Evolutionary conservation across 2,888 invertebrate genomes (phyloP), one percentile per base, ranked within the genome.

Genomic region (Parapristionchus giblindavisi): DNA sequence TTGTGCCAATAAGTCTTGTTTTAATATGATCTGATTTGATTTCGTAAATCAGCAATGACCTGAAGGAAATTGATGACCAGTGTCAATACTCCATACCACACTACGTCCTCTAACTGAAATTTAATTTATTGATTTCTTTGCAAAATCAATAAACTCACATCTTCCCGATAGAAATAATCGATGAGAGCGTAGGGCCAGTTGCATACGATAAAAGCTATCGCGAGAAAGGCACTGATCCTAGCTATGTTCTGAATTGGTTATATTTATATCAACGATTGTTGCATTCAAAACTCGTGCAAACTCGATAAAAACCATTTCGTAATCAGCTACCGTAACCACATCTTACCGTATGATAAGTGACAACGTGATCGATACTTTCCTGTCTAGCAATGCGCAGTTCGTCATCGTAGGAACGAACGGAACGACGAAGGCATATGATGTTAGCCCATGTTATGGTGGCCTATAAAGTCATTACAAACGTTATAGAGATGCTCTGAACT

Each of bases 181-280:
- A 80, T 76, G n/a, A 81, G 32, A 1, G 80, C 79, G 54, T 81
- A 81, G 11, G 81, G 81, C 79, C 81, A 81, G 34, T 81, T 81
- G 75, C 79, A 81, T 14, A 79, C 24, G 40, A 80, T 76, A 73
- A 75, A 81, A 3, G 81, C 76, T 21, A 79, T 40, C 4, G 81
- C 77, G 21, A 81, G 77, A 43, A 81, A 77, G 43, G 72, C 76
- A 36, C 78, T 77, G 61, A 81, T 81, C 36, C 77, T 79, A 24
- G 81, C 79, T 17, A 76, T 81, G 8, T 80, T 80, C 80, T 80
- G 73, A 29, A 78, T 54, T 24, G n/a, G n/a, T n/a, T 14, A 11
- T 1, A 56, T 21, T 48, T 14, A 27, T 24, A 3, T n/a, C 6
- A 17, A 40, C 21, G 2, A n/a, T n/a, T n/a, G n/a, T n/a, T n/a